Evolutionary conservation across 2,797 vertebrate species (phyloP).

Genomic region (Scolopax bukidnonensis): DNA sequence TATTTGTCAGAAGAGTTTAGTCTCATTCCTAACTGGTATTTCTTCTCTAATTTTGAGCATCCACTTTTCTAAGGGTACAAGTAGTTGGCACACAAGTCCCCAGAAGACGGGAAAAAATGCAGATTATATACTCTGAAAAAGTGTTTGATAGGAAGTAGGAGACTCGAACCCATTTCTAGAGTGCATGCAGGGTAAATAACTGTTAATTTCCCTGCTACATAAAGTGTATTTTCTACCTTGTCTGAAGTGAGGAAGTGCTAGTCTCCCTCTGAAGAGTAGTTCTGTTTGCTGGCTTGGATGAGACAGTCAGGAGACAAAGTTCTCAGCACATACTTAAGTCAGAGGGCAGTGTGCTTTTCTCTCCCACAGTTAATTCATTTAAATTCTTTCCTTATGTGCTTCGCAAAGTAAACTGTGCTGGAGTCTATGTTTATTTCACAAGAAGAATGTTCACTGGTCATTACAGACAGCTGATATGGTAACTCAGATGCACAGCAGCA

Average conservation of each 20-base stretch:
- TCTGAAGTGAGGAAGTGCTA: not conserved
- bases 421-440: not conserved
- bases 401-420: not conserved
- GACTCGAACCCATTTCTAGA: not conserved
- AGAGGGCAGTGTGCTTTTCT: not conserved
- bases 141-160: not conserved
- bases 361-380: not conserved
- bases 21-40: not conserved
- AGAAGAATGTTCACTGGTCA: not conserved
- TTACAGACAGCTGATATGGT: not conserved
- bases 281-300: not conserved
- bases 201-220: not conserved
- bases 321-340: not conserved
- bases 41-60: not conserved
- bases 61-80: not conserved
- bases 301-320: not conserved
- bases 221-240: not conserved
- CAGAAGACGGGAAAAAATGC: not conserved
- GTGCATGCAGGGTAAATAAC: slow-evolving; percentile 1
- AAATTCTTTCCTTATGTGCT: not conserved
- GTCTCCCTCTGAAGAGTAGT: not conserved
- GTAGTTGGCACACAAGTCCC: not conserved
- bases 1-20: slow-evolving; percentile 16
- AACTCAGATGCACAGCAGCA: not conserved
- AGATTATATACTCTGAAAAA: not conserved